phyloP scores from a whole-genome alignment of 2,888 invertebrate genomes.

The Vesta saturnalis region DNA sequence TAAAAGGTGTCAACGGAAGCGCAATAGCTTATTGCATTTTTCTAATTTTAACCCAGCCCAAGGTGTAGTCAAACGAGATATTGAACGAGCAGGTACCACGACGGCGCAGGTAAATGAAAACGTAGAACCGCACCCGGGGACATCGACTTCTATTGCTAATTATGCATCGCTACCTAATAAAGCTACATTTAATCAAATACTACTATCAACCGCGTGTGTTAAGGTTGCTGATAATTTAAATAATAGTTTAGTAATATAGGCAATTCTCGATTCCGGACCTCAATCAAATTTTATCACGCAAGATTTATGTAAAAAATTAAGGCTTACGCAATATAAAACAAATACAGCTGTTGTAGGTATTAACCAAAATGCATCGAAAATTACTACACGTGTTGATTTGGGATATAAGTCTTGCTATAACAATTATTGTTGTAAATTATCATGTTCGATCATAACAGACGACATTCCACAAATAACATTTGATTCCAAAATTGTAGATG shows the following conservation, averaged over 20 bases:
- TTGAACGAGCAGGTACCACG: not conserved
- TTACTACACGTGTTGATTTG: not conserved
- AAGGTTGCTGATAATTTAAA: not conserved
- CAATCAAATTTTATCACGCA: not conserved
- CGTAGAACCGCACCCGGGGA: not conserved
- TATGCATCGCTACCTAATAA: not conserved
- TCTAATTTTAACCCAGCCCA: not conserved
- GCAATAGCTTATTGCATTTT: not conserved
- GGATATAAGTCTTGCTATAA: not conserved
- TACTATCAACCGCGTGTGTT: not conserved
- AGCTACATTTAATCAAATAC: not conserved
- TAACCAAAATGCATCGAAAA: not conserved
- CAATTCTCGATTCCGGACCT: not conserved
- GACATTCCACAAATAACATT: not conserved
- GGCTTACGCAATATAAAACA: not conserved
- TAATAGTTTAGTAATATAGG: not conserved
- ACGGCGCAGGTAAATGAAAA: not conserved
- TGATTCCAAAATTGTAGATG: not conserved
- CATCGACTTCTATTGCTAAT: not conserved
- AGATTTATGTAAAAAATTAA: not conserved
- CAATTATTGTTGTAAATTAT: not conserved
- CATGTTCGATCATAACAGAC: not conserved
- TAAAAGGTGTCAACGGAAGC: not conserved
- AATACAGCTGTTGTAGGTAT: not conserved
- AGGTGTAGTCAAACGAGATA: not conserved